Evolutionary conservation across 2,797 vertebrate species (phyloP), one percentile per base, ranked within the genome.

Genomic region (Crocidura indochinensis): DNA sequence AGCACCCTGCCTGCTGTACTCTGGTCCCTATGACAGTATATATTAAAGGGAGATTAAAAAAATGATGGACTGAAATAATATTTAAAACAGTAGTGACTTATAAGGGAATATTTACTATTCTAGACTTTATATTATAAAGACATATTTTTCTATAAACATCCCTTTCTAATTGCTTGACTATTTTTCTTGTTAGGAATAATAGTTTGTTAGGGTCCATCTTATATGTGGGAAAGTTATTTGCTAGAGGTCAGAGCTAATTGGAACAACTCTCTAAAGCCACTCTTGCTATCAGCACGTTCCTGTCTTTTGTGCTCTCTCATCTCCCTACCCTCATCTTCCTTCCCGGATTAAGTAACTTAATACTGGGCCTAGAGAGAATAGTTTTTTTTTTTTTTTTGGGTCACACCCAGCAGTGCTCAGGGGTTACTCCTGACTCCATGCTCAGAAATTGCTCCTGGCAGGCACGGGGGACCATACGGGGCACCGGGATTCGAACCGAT

Each of bases 191-290:
- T 68, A 51, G 62, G n/a, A 60, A 56, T n/a, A 67, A 46, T 65
- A 87, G 47, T 46, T 86, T 47, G 19, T 69, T 19, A 71, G n/a
- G 49, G n/a, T 77, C 44, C 60, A 60, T 29, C 88, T 92, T 29
- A 24, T 27, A 51, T 47, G 49, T n/a, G 80, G 38, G 76, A 77
- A 94, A 76, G 76, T 77, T 38, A 47, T 51, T 78, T 82, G 71
- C 82, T 72, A 8, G 29, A 77, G 78, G 77, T 83, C 56, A 15
- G 79, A 79, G 80, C 46, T 26, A 44, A 51, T 29, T 68, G 83
- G 44, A 64, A 51, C 31, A 20, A 17, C 51, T 20, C 80, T 64
- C 44, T 78, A 84, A 77, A 65, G 6, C 22, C 71, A 29, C 51
- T 4, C 84, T 77, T 31, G n/a, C 67, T 24, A 74, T 46, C 56